Evolutionary conservation across 37 sponge, comb jelly and placozoan species (phyloP).

Genomic region (Halichondria panicea): DNA sequence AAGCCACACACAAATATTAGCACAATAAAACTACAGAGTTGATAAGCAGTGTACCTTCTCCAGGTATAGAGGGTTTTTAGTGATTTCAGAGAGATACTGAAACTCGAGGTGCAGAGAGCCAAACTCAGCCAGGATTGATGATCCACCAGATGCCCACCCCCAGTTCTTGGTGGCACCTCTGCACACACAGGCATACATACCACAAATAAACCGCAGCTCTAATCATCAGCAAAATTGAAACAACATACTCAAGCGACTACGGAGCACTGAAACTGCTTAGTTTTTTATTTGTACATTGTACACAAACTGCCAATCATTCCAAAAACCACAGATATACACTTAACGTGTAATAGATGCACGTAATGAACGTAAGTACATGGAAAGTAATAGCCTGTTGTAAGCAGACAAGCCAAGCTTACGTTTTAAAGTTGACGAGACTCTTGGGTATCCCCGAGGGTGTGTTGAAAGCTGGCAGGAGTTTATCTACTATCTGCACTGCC

Average conservation of each 20-base stretch:
- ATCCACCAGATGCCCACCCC: slow-evolving; percentile 91
- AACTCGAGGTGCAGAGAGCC: slow-evolving; percentile 92
- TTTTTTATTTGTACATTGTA: too few species aligned
- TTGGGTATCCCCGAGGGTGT: slow-evolving; percentile 83
- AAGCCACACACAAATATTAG: not conserved
- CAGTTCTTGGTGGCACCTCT: slow-evolving; percentile 75
- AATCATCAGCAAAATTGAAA: too few species aligned
- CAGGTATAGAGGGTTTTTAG: slow-evolving; percentile 69
- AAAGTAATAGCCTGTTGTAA: too few species aligned
- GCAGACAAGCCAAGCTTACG: slow-evolving; percentile 38
- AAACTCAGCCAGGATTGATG: slow-evolving; percentile 87
- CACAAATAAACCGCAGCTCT: too few species aligned
- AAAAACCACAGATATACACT: too few species aligned
- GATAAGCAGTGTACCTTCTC: slow-evolving; percentile 57
- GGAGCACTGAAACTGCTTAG: too few species aligned
- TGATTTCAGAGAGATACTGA: slow-evolving; percentile 74
- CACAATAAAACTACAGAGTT: not conserved
- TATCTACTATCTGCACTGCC: slow-evolving; percentile 73
- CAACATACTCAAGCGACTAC: too few species aligned
- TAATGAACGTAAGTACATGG: too few species aligned
- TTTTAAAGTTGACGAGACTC: slow-evolving; percentile 63
- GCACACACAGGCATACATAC: not conserved
- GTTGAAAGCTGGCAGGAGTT: slow-evolving; percentile 87
- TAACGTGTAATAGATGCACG: too few species aligned
- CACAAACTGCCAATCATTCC: too few species aligned